These are phyloP conservation scores for Lithosia quadra DNA, from an alignment of 2,888 invertebrate species.

Conservation along the genomic window DNA sequence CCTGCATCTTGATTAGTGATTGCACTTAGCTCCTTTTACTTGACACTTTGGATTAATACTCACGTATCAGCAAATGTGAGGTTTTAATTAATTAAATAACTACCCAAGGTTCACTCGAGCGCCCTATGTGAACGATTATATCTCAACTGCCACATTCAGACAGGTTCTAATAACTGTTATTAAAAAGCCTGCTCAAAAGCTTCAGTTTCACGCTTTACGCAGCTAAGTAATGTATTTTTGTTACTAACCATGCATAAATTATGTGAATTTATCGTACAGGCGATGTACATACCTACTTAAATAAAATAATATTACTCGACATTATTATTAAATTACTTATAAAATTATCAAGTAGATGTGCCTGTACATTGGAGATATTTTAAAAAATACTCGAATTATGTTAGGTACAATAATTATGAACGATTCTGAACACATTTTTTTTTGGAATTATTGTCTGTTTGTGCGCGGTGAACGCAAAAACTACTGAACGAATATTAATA, in stretches of 20 bases:
- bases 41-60: conserved; percentile 75
- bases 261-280: too few relatives aligned
- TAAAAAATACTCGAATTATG: too few relatives aligned
- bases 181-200: conserved; percentile 27
- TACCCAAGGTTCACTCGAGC: conserved; percentile 51
- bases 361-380: too few relatives aligned
- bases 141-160: conserved; percentile 63
- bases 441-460: too few relatives aligned
- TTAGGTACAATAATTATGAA: too few relatives aligned
- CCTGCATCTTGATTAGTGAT: conserved; percentile 84
- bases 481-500: too few relatives aligned
- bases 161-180: conserved; percentile 52
- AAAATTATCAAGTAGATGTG: too few relatives aligned
- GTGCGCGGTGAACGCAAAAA: too few relatives aligned
- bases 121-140: conserved; percentile 55
- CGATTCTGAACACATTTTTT: too few relatives aligned
- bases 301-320: too few relatives aligned
- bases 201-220: conserved; percentile 28
- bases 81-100: conserved; percentile 79
- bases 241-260: not conserved
- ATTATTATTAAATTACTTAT: too few relatives aligned
- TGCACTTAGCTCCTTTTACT: conserved; percentile 73
- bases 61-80: conserved; percentile 71
- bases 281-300: too few relatives aligned
- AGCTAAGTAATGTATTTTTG: not conserved